Base-by-base conservation (phyloP, 2,888 invertebrate species). In the Stenodera caucasica region DNA sequence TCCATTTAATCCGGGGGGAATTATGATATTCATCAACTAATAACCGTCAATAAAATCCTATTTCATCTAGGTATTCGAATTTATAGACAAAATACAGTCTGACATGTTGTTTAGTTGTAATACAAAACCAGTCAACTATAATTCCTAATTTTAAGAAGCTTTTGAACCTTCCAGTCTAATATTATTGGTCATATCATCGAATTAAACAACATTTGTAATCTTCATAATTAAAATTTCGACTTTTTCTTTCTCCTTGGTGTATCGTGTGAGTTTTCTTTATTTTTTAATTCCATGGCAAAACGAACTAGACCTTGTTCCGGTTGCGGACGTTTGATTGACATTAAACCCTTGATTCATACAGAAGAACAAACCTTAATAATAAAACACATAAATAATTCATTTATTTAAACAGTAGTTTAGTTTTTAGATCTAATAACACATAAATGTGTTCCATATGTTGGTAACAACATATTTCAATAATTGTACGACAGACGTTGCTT, bases 361-460 rank as follows among this genome's bases (percentile, higher is more conserved):
- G 64, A 62, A 66, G 62, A 70, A 45, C 21, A 21, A 45, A 45
- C 21, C 45, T 26, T 21, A 45, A 45, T 23, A 45, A 45, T 18
- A 45, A 66, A 69, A 69, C 67, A 70, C 64, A 74, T 74, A 73
- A 72, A 74, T 74, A 74, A 26, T 74, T 73, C 72, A 74, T 74
- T 45, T 72, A 73, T 72, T 73, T 72, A 72, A 71, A 69, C 71
- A 71, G 71, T 71, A 70, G 72, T 68, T 67, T 60, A 61, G 69
- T 67, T 62, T 66, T 69, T 61, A 65, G 70, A 69, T 66, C 65
- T 64, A 67, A 66, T 26, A 26, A 67, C 70, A 65, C 8, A 18
- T 40, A 67, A 64, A 63, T 66, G 51, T 66, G 66, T 68, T 71
- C 72, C 75, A 75, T 75, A 73, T 75, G 75, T 72, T 69, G 64